Percentiles rank a stretch among this genome's conserved stretches.
Evolutionary conservation across 2,113 vertebrate species (phyloP).

Genomic region (Uria aalge): DNA sequence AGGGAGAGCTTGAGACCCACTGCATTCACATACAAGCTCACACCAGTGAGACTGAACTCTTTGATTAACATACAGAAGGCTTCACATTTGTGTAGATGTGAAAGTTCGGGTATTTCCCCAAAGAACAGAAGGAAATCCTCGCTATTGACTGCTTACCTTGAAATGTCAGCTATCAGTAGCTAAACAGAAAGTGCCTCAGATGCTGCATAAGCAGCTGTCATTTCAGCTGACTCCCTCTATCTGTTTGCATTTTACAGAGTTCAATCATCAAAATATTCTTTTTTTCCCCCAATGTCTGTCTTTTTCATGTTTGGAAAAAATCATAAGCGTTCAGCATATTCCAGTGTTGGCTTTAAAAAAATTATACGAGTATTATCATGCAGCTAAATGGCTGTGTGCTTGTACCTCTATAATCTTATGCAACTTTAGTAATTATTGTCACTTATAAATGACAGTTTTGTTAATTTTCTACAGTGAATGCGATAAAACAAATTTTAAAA

Average conservation of each 20-base stretch:
- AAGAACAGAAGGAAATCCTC: neutral
- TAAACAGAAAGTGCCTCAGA: neutral
- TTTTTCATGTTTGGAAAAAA: neutral
- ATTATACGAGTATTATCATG: neutral
- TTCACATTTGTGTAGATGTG: neutral
- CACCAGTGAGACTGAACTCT: neutral
- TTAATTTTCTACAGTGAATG: neutral
- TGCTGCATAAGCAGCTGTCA: neutral
- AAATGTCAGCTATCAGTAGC: neutral
- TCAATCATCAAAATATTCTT: neutral
- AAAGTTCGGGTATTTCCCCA: neutral
- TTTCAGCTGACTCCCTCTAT: neutral
- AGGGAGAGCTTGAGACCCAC: neutral
- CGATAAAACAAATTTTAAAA: neutral
- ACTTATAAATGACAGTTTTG: neutral
- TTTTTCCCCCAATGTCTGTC: rapidly evolving
- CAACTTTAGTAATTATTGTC: neutral
- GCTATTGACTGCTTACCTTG: neutral
- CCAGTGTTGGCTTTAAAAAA: neutral
- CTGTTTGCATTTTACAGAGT: neutral
- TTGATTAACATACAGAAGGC: neutral
- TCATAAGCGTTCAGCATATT: neutral
- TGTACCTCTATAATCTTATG: neutral
- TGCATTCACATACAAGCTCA: neutral
- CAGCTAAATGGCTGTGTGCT: neutral